Percentiles rank a stretch among this genome's conserved stretches.
Evolutionary conservation across 2,797 vertebrate species (phyloP).

Genomic region (Sphenopsis melanotis): DNA sequence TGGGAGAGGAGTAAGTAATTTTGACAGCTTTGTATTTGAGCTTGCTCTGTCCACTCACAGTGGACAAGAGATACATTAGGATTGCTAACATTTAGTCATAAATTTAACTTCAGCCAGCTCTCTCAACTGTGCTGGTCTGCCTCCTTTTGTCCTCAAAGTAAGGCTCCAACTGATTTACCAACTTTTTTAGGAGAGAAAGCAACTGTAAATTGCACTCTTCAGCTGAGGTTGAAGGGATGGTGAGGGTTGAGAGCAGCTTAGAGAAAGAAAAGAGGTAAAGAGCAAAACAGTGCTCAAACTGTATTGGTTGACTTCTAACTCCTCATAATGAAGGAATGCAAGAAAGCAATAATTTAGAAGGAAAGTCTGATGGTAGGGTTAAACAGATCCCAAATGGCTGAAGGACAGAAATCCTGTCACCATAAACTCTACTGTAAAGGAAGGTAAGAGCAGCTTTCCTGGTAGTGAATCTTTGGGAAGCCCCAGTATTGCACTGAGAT

Average conservation of each 20-base stretch:
- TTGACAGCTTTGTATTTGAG: neutral
- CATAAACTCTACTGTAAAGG: neutral
- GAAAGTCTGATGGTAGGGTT: neutral
- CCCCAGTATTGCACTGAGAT: neutral
- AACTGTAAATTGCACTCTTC: neutral
- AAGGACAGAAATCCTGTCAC: neutral
- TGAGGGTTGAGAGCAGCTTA: neutral
- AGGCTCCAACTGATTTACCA: neutral
- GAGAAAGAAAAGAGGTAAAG: neutral
- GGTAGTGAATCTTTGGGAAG: neutral
- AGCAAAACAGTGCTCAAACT: neutral
- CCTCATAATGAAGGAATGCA: neutral
- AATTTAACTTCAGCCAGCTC: neutral
- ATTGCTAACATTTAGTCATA: neutral
- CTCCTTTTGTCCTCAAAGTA: neutral
- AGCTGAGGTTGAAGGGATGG: neutral
- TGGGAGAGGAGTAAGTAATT: neutral
- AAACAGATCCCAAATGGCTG: neutral
- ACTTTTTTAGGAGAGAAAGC: neutral
- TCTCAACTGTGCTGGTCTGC: neutral
- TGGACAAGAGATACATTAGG: neutral
- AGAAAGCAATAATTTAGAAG: neutral
- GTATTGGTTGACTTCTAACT: neutral
- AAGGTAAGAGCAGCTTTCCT: neutral
- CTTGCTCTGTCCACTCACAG: neutral